These are phyloP conservation scores for Eonycteris spelaea DNA, from an alignment of 2,113 vertebrate genomes.

Conservation along the genomic window DNA sequence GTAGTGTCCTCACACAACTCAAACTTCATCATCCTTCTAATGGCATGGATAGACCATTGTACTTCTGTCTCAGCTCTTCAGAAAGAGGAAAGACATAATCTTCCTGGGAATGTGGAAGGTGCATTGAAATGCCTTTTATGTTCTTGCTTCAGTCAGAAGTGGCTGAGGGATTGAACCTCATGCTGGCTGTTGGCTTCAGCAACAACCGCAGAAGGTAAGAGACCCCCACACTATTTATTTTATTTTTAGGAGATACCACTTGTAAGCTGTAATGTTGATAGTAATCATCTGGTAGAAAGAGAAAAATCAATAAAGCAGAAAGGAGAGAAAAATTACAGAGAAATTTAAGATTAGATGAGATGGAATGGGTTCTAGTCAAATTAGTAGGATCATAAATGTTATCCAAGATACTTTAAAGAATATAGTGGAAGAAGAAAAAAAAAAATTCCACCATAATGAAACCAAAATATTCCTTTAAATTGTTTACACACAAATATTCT, in stretches of 20 bases:
- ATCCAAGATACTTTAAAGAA: too few species aligned
- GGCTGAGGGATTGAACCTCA: too few species aligned
- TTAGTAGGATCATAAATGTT: not conserved
- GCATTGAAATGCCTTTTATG: too few species aligned
- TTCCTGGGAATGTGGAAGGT: too few species aligned
- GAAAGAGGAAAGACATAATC: too few species aligned
- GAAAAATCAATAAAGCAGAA: not conserved
- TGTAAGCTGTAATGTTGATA: not conserved
- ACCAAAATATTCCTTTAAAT: not conserved
- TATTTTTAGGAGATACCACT: not conserved
- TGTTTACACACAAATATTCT: not conserved
- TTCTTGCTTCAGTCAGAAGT: too few species aligned
- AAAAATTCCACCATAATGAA: not conserved
- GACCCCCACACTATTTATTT: not conserved
- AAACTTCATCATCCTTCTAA: too few species aligned
- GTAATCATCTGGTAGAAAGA: not conserved
- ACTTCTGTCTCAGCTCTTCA: too few species aligned
- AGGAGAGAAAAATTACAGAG: not conserved
- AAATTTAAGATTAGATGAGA: not conserved
- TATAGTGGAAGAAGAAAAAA: not conserved
- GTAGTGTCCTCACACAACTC: too few species aligned
- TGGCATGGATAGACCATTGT: too few species aligned
- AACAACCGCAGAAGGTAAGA: too few species aligned
- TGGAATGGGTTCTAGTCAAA: not conserved
- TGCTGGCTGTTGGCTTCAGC: too few species aligned